Percentiles rank a stretch among this genome's conserved stretches.
Evolutionary conservation across 2,888 invertebrate species (phyloP).

Genomic region (Acleris cristana): DNA sequence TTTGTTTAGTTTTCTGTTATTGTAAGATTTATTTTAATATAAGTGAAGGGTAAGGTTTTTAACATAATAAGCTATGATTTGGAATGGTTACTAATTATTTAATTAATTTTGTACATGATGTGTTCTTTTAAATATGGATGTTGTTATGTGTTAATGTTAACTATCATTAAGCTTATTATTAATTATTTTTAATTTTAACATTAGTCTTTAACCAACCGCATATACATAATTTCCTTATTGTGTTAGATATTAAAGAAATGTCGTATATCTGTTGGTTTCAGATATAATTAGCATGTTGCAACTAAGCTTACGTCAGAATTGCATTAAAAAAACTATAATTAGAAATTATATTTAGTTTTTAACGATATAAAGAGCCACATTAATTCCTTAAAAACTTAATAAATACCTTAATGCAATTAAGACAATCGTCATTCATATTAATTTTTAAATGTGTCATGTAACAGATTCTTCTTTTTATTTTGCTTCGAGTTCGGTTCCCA

Average conservation of each 20-base stretch:
- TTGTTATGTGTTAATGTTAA: conserved; percentile 2
- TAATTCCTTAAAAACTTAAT: background rate
- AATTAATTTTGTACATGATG: conserved; percentile 24
- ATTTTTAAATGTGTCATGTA: conserved; percentile 18
- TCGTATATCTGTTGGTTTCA: background rate
- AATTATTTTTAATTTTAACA: conserved; percentile 13
- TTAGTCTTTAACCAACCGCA: background rate
- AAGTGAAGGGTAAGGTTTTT: conserved; percentile 40
- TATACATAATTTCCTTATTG: background rate
- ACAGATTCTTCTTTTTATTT: conserved; percentile 3
- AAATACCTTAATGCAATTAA: background rate
- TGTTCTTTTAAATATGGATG: conserved; percentile 20
- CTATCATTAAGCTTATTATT: conserved; percentile 10
- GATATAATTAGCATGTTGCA: conserved; percentile 6
- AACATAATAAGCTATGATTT: conserved; percentile 24
- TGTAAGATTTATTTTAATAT: background rate
- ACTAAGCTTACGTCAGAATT: background rate
- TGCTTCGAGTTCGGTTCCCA: background rate
- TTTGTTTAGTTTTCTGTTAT: background rate
- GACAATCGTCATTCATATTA: conserved; percentile 6
- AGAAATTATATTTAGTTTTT: background rate
- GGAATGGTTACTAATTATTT: conserved; percentile 42
- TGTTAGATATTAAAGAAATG: too few relatives aligned
- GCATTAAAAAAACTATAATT: background rate
- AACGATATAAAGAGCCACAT: background rate